These are phyloP conservation scores for Pithys albifrons DNA, from an alignment of 2,113 vertebrate species.

Conservation along the genomic window DNA sequence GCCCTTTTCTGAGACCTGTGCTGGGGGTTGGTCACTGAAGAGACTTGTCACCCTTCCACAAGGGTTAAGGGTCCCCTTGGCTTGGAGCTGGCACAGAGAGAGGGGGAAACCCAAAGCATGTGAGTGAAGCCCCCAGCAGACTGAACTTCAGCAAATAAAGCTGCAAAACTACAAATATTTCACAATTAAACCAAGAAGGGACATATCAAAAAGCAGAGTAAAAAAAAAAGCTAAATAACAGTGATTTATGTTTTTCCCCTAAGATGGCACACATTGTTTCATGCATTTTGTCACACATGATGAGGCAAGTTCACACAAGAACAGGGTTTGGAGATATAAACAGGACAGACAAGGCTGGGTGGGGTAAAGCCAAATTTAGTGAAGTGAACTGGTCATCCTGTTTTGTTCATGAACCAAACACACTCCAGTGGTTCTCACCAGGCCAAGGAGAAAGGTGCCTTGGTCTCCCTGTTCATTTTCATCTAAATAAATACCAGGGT, in stretches of 20 bases:
- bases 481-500: background rate
- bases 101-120: background rate
- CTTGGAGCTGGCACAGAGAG: background rate
- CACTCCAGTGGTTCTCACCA: background rate
- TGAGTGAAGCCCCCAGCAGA: background rate
- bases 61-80: constrained; percentile 56
- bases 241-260: background rate
- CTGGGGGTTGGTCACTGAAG: constrained; percentile 52
- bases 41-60: constrained; percentile 68
- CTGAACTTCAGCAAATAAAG: background rate
- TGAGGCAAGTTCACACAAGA: constrained; percentile 7
- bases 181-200: background rate
- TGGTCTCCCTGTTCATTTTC: background rate
- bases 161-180: background rate
- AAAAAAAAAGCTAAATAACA: background rate
- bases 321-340: background rate
- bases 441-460: background rate
- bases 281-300: background rate
- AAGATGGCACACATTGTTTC: fast-evolving
- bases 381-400: constrained; percentile 26
- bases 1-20: constrained; percentile 72
- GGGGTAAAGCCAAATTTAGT: constrained; percentile 11
- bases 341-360: constrained; percentile 45
- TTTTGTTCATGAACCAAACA: background rate
- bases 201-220: background rate